Conservation (phyloP, 2,888 invertebrate species). For the Teinopalpus imperialis region DNA sequence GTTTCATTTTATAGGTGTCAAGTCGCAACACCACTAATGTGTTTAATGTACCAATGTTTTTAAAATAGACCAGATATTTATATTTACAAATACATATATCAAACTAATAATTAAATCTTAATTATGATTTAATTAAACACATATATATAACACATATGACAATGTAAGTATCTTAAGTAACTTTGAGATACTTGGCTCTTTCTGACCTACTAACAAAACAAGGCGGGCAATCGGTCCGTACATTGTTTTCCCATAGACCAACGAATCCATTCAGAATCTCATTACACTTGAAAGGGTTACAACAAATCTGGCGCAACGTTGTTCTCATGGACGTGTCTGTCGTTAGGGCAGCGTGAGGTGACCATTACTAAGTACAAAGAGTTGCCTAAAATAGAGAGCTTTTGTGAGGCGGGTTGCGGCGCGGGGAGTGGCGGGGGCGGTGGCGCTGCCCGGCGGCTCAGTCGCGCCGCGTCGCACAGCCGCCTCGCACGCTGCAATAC, state of each 20-base stretch:
- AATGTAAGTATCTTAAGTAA: too few relatives aligned
- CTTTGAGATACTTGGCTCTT: slow-evolving; percentile 29
- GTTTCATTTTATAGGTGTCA: slow-evolving; percentile 40
- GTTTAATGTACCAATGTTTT: slow-evolving; percentile 26
- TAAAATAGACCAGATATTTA: too few relatives aligned
- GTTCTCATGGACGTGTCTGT: slow-evolving; percentile 81
- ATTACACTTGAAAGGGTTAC: slow-evolving; percentile 76
- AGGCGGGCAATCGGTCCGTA: slow-evolving; percentile 47
- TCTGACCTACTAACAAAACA: slow-evolving; percentile 74
- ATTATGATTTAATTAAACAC: too few relatives aligned
- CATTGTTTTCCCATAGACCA: slow-evolving; percentile 76
- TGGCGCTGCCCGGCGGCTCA: slow-evolving; percentile 73
- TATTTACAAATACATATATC: too few relatives aligned
- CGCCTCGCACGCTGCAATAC: slow-evolving; percentile 68
- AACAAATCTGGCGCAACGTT: slow-evolving; percentile 76
- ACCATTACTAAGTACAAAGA: slow-evolving; percentile 81
- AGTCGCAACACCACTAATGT: slow-evolving; percentile 38
- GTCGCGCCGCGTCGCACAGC: slow-evolving; percentile 75
- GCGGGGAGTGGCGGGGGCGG: slow-evolving; percentile 77
- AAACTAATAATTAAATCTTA: too few relatives aligned
- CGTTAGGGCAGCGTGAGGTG: slow-evolving; percentile 81
- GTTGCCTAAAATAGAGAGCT: slow-evolving; percentile 82
- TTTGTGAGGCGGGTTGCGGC: slow-evolving; percentile 71
- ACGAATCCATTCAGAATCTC: slow-evolving; percentile 78
- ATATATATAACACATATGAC: too few relatives aligned